Conservation (phyloP, 2,113 vertebrate genomes). For the Pseudopipra pipra region DNA sequence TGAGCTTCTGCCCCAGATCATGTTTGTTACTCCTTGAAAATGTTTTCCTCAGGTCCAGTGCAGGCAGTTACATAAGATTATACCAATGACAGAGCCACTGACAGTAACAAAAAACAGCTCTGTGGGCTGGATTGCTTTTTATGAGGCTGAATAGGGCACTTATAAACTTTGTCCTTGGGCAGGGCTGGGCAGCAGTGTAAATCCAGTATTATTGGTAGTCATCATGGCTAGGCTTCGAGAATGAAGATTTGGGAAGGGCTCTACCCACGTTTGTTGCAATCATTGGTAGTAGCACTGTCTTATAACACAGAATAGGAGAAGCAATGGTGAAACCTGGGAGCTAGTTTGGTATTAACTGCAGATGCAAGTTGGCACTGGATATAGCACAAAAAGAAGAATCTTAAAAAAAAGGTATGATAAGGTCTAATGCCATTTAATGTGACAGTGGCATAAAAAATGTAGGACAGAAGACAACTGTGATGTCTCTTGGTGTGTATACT, state of each 20-base stretch:
- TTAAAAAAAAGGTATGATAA: not conserved
- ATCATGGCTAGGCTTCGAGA: no score
- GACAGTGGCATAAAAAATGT: slow-evolving; percentile 9
- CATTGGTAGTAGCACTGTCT: not conserved
- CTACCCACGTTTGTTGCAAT: no score
- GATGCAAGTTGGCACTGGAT: not conserved
- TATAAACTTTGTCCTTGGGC: not conserved
- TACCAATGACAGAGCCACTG: not conserved
- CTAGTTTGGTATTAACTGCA: not conserved
- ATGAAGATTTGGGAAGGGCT: no score
- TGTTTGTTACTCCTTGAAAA: not conserved
- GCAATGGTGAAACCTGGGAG: not conserved
- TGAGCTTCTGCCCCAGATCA: not conserved
- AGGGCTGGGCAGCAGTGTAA: not conserved
- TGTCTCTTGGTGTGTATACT: not conserved
- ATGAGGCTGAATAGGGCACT: not conserved
- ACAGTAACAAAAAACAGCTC: not conserved
- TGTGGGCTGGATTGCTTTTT: not conserved
- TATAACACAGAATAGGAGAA: not conserved
- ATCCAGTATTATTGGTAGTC: not conserved
- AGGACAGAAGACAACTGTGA: slow-evolving; percentile 20
- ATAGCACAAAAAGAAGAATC: not conserved
- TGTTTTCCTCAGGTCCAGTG: not conserved
- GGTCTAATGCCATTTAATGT: not conserved
- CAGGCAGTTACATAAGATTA: not conserved